A percentile compares a stretch with the other conserved stretches of the same genome.
phyloP scores from a whole-genome alignment of 2,797 vertebrate genomes.

The Megalops cyprinoides region DNA sequence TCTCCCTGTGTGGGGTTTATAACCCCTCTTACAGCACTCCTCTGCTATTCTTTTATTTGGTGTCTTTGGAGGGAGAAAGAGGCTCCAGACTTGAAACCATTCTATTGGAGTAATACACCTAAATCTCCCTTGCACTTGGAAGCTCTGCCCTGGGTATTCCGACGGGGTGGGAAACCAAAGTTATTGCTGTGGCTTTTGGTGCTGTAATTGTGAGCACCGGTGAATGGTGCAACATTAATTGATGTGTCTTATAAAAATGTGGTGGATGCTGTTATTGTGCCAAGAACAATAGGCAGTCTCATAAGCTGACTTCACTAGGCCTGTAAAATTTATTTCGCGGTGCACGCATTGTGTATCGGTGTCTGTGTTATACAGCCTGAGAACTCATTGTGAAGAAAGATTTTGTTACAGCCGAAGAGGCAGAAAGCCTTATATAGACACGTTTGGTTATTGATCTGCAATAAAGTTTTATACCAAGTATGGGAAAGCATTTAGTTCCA shows the following conservation, averaged over 20 bases:
- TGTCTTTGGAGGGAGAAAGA: conserved; percentile 13
- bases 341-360: not conserved
- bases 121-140: not conserved
- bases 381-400: not conserved
- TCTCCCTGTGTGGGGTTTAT: conserved; percentile 21
- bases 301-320: conserved; percentile 16
- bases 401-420: conserved; percentile 13
- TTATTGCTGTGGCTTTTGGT: not conserved
- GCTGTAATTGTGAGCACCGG: not conserved
- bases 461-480: too few relatives aligned
- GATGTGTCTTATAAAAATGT: not conserved
- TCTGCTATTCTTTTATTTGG: conserved; percentile 14
- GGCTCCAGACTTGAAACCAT: not conserved
- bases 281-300: conserved; percentile 21
- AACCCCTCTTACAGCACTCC: conserved; percentile 4
- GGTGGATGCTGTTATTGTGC: not conserved
- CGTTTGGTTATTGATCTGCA: not conserved
- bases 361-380: conserved; percentile 3
- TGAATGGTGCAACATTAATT: conserved; percentile 12
- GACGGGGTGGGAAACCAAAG: not conserved
- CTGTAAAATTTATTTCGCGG: conserved; percentile 2
- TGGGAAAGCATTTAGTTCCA: not conserved
- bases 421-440: not conserved
- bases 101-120: not conserved
- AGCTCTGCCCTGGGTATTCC: not conserved